These are phyloP conservation scores for Acanthornis magna DNA, from an alignment of 2,797 vertebrate genomes.

Conservation along the genomic window DNA sequence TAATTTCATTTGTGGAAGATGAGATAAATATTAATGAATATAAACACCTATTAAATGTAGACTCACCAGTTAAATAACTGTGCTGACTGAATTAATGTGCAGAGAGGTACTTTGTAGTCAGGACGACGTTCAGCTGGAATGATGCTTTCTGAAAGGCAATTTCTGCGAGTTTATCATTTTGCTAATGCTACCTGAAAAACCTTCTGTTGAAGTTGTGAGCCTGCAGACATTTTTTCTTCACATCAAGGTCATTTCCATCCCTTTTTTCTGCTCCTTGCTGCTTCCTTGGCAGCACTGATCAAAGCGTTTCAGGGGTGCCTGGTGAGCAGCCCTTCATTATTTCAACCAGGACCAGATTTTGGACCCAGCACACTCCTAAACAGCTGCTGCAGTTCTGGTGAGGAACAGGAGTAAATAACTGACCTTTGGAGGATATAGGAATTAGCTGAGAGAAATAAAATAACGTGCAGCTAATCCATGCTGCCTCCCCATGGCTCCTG, in stretches of 20 bases:
- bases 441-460: neutral
- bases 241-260: neutral
- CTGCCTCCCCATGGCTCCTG: neutral
- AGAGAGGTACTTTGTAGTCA: neutral
- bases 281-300: neutral
- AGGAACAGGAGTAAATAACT: neutral
- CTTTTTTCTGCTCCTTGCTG: neutral
- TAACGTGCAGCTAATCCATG: neutral
- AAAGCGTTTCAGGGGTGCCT: neutral
- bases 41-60: constrained; percentile 14
- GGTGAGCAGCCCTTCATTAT: neutral
- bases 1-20: constrained; percentile 25
- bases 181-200: neutral
- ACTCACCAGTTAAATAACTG: neutral
- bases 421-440: neutral
- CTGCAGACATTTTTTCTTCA: neutral
- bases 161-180: neutral
- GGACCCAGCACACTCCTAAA: neutral
- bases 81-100: neutral
- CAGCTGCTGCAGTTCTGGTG: neutral
- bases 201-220: neutral
- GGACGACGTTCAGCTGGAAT: neutral
- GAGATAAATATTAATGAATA: constrained; percentile 18
- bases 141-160: neutral
- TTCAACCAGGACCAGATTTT: neutral